Percentiles rank a stretch among this genome's conserved stretches.
phyloP scores from a whole-genome alignment of 2,113 vertebrate species.

The Jaculus jaculus region DNA sequence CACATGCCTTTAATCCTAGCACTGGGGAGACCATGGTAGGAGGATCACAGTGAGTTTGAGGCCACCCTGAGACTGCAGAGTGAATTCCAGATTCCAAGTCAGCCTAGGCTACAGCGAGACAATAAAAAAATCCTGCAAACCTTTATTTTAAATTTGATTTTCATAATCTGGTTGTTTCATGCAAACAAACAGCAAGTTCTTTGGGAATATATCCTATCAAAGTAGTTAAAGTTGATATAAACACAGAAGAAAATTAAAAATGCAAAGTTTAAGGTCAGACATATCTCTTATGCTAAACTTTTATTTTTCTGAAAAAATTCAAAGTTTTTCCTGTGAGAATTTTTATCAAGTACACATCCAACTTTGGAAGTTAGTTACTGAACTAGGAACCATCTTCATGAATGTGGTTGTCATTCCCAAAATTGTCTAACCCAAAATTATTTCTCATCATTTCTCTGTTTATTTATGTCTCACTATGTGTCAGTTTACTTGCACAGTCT shows the following conservation, averaged over 20 bases:
- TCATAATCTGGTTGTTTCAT: slow-evolving; percentile 17
- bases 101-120: no score
- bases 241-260: neutral
- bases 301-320: neutral
- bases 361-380: neutral
- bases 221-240: slow-evolving; percentile 2
- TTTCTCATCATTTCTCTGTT: neutral
- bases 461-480: neutral
- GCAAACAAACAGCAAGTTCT: neutral
- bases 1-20: no score
- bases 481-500: neutral
- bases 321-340: neutral
- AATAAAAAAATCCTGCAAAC: neutral
- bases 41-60: no score
- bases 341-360: neutral
- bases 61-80: no score
- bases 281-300: neutral
- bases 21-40: no score
- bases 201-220: neutral
- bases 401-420: neutral
- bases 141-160: neutral
- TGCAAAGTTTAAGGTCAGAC: neutral
- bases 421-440: neutral
- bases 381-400: neutral
- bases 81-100: no score